phyloP scores from a whole-genome alignment of 1,140 invertebrate species.

The Drosophila kepulauana region DNA sequence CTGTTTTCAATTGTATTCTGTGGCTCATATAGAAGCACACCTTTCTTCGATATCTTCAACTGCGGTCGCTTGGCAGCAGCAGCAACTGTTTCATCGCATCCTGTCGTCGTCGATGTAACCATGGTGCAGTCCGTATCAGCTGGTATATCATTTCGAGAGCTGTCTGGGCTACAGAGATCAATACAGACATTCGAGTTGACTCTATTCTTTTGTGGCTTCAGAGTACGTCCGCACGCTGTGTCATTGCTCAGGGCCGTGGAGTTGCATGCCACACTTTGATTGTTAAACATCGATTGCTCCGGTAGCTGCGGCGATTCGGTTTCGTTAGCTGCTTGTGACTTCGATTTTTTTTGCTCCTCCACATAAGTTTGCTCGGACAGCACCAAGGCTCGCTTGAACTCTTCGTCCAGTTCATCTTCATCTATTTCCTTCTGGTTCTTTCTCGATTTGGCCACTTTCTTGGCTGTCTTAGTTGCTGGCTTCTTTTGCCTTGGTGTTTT shows the following conservation, averaged over 20 bases:
- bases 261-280: slow-evolving; percentile 66
- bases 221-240: slow-evolving; percentile 28
- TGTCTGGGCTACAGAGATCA: neutral
- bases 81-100: slow-evolving; percentile 25
- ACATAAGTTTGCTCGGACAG: slow-evolving; percentile 39
- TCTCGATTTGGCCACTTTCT: neutral
- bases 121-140: slow-evolving; percentile 67
- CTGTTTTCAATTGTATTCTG: neutral
- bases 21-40: slow-evolving; percentile 65
- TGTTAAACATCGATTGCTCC: slow-evolving; percentile 45
- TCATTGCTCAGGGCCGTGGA: slow-evolving; percentile 60
- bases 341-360: slow-evolving; percentile 26
- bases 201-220: slow-evolving; percentile 2
- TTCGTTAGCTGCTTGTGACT: neutral
- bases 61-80: neutral
- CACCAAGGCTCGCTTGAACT: slow-evolving; percentile 39
- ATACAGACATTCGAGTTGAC: neutral
- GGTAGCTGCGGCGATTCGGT: slow-evolving; percentile 4
- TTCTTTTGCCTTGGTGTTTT: neutral
- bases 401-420: slow-evolving; percentile 28
- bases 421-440: neutral
- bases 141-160: neutral
- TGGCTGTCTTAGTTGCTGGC: neutral
- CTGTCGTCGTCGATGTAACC: slow-evolving; percentile 72
- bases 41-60: slow-evolving; percentile 48